Evolutionary conservation across 2,888 invertebrate species (phyloP), one percentile per base, ranked within the genome.

Genomic region (Drosophila kambysellisi): DNA sequence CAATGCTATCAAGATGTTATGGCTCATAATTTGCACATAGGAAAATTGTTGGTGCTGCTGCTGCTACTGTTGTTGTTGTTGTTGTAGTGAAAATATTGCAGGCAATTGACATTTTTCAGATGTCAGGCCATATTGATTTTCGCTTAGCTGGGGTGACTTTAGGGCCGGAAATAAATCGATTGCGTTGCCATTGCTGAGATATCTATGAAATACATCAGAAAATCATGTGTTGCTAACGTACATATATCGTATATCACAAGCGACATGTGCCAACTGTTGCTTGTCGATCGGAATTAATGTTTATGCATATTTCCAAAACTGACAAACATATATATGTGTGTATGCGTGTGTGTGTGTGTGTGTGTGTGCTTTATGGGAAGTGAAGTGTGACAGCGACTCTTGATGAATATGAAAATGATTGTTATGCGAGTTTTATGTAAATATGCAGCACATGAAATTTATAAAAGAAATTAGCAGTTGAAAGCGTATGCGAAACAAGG

Each of bases 391-490:
- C 72, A 68, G 81, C 61, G 53, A 69, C 82, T 70, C 64, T 83
- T 75, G 79, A 80, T 80, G 71, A 74, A 83, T 60, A 67, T 72
- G 66, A 69, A 63, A 72, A 81, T 74, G 67, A 76, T 86, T 81
- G 81, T 86, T 86, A 75, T 60, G 76, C 60, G 61, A 62, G 46
- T 69, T 75, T 86, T 79, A 88, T 83, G 87, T 70, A 79, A 83
- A 88, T 32, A 56, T 83, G 75, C 50, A 66, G 77, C 84, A 67
- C 74, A 70, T 88, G 67, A 89, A 89, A 87, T 89, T 82, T 85
- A 70, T 76, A 82, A 88, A 89, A 89, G 88, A 88, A 86, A 86
- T 89, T 89, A 88, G 83, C 83, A 87, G 73, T 71, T 76, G 71
- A 68, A 76, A 74, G 71, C 35, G 48, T 39, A 68, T 50, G 54